Evolutionary conservation across 2,797 vertebrate species (phyloP), one percentile per base, ranked within the genome.

Genomic region (Cottoperca gobio): DNA sequence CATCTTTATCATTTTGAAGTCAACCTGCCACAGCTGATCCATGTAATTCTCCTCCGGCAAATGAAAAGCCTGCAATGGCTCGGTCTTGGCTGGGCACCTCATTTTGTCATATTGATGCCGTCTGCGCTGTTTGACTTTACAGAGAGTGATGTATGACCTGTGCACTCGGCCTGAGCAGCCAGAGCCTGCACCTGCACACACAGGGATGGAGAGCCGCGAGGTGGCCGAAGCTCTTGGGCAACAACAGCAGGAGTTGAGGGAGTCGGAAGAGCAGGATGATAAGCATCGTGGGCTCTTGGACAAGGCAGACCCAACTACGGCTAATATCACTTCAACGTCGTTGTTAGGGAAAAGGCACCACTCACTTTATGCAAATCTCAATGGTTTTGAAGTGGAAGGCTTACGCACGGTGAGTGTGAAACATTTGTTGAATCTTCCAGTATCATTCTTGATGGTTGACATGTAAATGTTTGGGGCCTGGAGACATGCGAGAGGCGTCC

Each of bases 121-220:
- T 69, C 63, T 68, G 28, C 33, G 3, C 75, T 54, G 66, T 61
- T 69, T 88, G 80, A 88, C 79, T 80, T 77, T 73, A 83, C 74
- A 80, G 58, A 77, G 71, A 89, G 92, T 89, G 83, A 95, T 95
- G 95, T 92, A 94, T 71, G 94, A 95, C 90, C 86, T 95, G 78
- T 93, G 91, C 60, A 86, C 91, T 70, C 86, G 88, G 86, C 90
- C 93, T 8, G 93, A 95, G 82, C 89, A 91, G 81, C 73, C 84
- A 0, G 80, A 93, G 74, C 78, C 86, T 53, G 77, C 78, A 13
- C 57, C 63, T 16, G 82, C 76, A 50, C 84, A 82, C 67, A 19
- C 79, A 21, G 86, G 82, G 61, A 92, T 90, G 88, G 93, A 92
- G 81, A 86, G 82, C 72, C 80, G 9, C 0, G 60, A 81, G n/a